Percentiles rank a stretch among this genome's conserved stretches.
These are phyloP conservation scores for Asbolus verrucosus DNA, from an alignment of 1,140 invertebrate genomes.

Conservation along the genomic window DNA sequence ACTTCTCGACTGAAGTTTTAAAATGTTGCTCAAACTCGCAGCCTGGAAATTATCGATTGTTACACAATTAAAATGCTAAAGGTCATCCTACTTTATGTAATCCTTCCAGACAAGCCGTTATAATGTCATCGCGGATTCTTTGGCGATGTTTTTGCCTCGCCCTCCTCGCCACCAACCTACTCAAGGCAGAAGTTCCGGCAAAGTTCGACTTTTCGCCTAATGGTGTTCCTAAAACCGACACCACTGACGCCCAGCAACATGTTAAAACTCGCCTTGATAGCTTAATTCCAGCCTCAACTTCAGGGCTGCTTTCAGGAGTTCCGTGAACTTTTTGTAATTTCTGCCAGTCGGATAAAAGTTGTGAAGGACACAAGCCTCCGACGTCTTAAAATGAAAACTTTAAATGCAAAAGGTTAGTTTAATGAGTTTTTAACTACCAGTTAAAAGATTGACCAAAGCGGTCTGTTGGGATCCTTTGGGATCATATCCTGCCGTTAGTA, in stretches of 20 bases:
- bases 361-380: slow-evolving; percentile 82
- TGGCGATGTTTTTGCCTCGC: slow-evolving; percentile 70
- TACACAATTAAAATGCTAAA: not conserved
- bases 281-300: slow-evolving; percentile 77
- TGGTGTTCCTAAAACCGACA: slow-evolving; percentile 86
- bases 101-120: slow-evolving; percentile 88
- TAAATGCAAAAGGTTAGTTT: not conserved
- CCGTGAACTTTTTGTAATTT: slow-evolving; percentile 78
- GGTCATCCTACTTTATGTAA: slow-evolving; percentile 79
- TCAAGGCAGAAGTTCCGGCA: slow-evolving; percentile 65
- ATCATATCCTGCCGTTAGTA: slow-evolving; percentile 77
- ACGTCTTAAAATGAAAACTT: slow-evolving; percentile 74
- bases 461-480: slow-evolving; percentile 70
- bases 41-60: slow-evolving; percentile 66
- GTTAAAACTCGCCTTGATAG: slow-evolving; percentile 80
- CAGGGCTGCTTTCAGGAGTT: slow-evolving; percentile 74
- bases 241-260: slow-evolving; percentile 91
- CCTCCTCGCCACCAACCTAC: slow-evolving; percentile 61
- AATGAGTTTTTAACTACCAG: slow-evolving; percentile 69
- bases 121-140: slow-evolving; percentile 76
- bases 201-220: slow-evolving; percentile 72
- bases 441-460: slow-evolving; percentile 81
- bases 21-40: slow-evolving; percentile 78
- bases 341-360: slow-evolving; percentile 87
- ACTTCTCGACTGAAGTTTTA: slow-evolving; percentile 85